Base-by-base conservation (phyloP, 2,113 vertebrate species). In the Brienomyrus longianalis region DNA sequence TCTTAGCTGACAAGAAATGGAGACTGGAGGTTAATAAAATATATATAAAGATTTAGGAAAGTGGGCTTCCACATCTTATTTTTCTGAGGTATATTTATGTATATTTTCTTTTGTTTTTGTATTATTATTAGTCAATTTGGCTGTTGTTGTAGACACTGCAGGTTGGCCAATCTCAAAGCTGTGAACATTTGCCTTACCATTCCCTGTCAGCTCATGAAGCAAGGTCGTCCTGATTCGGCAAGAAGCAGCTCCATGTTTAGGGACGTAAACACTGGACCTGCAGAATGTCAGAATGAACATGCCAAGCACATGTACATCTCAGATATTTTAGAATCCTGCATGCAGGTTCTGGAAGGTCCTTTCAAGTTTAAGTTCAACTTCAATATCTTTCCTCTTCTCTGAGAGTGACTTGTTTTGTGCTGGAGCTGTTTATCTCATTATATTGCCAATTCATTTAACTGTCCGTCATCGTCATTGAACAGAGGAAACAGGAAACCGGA, bases 21-120 rank as follows among this genome's bases (percentile, higher is more conserved):
- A 59, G 93, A 94, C 90, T 92, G 92, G 92, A 94, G 92, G 90
- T 86, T 92, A 88, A 92, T 88, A 54, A 92, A 90, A 83, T 89
- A 89, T 88, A 90, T 50, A 92, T 92, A 92, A 93, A 92, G 92
- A 92, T 92, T 92, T 94, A 94, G 90, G 92, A 93, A 91, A 86
- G 92, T 93, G 93, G 35, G 86, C 27, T 54, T 91, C 93, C 93
- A 87, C 70, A 90, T 92, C 74, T 39, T 80, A 92, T 91, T 90
- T 90, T 93, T 62, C 43, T 91, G 66, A 89, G 91, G 92, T 93
- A 94, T 94, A 94, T 93, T 88, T 94, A 92, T 90, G 92, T 93
- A 90, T 94, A 91, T 84, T 92, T 92, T 88, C 35, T 54, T 50
- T 93, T 92, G 48, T 93, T 92, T 85, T 94, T 89, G 90, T 93